These are phyloP conservation scores for Noctua janthe DNA, from an alignment of 2,888 invertebrate genomes.

Conservation along the genomic window DNA sequence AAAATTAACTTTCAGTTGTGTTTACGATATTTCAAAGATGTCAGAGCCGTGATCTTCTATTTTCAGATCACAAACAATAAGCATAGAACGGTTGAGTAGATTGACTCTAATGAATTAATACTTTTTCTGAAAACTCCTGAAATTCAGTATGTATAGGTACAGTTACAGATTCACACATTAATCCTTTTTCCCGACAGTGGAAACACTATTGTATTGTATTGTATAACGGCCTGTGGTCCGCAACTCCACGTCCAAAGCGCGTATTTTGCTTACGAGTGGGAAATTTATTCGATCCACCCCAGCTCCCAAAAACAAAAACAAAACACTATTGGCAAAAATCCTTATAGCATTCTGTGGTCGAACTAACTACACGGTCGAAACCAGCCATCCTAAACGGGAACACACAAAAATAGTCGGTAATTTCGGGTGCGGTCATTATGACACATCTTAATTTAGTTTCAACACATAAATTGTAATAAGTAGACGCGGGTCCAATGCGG, in stretches of 20 bases:
- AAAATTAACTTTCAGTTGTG: neutral
- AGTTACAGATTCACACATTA: neutral
- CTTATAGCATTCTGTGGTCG: neutral
- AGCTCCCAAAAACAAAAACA: no score
- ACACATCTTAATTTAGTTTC: slow-evolving; percentile 89
- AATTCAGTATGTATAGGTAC: neutral
- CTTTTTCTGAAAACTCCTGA: neutral
- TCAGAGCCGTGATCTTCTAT: neutral
- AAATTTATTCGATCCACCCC: no score
- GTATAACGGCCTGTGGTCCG: no score
- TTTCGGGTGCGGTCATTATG: slow-evolving; percentile 86
- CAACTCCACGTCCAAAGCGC: no score
- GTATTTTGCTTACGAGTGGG: no score
- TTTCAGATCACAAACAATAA: neutral
- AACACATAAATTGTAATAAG: slow-evolving; percentile 87
- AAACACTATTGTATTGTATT: no score
- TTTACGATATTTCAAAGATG: neutral
- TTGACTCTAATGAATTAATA: neutral
- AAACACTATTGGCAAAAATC: neutral
- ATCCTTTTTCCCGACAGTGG: neutral
- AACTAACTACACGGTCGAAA: slow-evolving; percentile 56
- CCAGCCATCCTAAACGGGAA: slow-evolving; percentile 68
- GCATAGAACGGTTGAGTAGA: neutral
- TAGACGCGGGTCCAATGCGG: slow-evolving; percentile 79
- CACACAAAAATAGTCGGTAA: slow-evolving; percentile 73